Evolutionary conservation across 1,140 invertebrate species (phyloP).

Genomic region (Thalassaphorura encarpata): DNA sequence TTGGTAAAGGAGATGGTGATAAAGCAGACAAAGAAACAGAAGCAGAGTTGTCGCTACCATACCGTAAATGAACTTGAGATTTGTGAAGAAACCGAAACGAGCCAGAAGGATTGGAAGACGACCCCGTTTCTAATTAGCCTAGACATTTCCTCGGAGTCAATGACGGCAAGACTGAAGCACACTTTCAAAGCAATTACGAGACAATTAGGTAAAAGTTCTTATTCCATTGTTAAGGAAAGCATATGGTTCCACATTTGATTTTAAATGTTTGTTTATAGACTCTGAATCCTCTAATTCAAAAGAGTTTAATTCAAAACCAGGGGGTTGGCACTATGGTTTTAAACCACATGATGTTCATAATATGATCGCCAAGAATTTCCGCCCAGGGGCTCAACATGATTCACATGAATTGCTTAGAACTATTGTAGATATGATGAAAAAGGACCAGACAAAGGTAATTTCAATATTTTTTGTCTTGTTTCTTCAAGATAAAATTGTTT

Average conservation of each 20-base stretch:
- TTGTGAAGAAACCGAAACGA: background rate
- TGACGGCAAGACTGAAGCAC: constrained; percentile 22
- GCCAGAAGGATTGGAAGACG: background rate
- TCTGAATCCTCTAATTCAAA: constrained; percentile 44
- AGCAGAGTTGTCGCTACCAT: too few species aligned
- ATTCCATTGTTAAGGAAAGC: background rate
- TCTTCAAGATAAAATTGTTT: too few species aligned
- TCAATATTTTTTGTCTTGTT: background rate
- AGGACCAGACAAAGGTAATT: constrained; percentile 28
- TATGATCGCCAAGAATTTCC: constrained; percentile 61
- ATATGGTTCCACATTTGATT: background rate
- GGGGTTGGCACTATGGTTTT: constrained; percentile 36
- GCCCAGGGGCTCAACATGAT: constrained; percentile 91
- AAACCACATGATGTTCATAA: constrained; percentile 39
- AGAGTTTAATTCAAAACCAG: background rate
- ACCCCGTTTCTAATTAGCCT: constrained; percentile 17
- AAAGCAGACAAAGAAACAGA: too few species aligned
- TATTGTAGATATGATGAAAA: constrained; percentile 31
- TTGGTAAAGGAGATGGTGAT: background rate
- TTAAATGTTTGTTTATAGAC: background rate
- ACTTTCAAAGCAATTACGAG: constrained; percentile 23
- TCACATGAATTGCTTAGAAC: constrained; percentile 79
- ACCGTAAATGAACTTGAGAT: too few species aligned
- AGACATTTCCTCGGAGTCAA: constrained; percentile 21
- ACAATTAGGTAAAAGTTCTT: constrained; percentile 33